A percentile compares a stretch with the other conserved stretches of the same genome.
These are phyloP conservation scores for Plodia interpunctella DNA, from an alignment of 1,140 invertebrate species.

Conservation along the genomic window DNA sequence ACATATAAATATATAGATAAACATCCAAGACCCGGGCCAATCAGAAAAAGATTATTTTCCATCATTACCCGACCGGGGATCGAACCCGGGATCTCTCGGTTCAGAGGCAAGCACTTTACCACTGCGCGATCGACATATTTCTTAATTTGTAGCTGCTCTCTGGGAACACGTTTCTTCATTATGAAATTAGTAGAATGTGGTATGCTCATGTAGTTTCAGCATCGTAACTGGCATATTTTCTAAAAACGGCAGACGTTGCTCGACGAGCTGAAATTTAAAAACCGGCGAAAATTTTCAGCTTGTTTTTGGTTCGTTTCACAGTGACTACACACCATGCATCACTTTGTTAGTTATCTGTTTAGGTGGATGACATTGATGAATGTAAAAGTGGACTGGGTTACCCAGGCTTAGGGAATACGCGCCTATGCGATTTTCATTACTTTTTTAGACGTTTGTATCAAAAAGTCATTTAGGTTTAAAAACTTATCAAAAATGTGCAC, in stretches of 20 bases:
- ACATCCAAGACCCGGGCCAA: too few relatives aligned
- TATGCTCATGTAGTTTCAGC: too few relatives aligned
- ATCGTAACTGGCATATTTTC: not conserved
- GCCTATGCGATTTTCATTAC: not conserved
- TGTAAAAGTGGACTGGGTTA: conserved; percentile 30
- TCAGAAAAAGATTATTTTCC: too few relatives aligned
- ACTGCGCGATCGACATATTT: too few relatives aligned
- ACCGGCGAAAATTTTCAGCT: not conserved
- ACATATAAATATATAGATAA: too few relatives aligned
- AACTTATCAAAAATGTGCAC: not conserved
- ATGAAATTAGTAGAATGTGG: too few relatives aligned
- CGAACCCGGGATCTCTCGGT: too few relatives aligned
- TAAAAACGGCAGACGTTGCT: not conserved
- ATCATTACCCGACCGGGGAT: too few relatives aligned
- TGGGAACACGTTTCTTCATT: too few relatives aligned
- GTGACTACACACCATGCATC: conserved; percentile 40
- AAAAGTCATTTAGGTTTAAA: not conserved
- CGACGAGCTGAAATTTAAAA: conserved; percentile 7
- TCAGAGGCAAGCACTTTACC: too few relatives aligned
- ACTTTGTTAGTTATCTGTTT: conserved; percentile 44
- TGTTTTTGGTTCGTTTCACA: conserved; percentile 29
- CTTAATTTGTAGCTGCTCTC: too few relatives aligned
- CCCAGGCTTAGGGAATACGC: conserved; percentile 5
- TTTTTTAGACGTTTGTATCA: not conserved
- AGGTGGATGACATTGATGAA: conserved; percentile 41